Conservation (phyloP, 1,140 invertebrate genomes). For the Ylistrum balloti region DNA sequence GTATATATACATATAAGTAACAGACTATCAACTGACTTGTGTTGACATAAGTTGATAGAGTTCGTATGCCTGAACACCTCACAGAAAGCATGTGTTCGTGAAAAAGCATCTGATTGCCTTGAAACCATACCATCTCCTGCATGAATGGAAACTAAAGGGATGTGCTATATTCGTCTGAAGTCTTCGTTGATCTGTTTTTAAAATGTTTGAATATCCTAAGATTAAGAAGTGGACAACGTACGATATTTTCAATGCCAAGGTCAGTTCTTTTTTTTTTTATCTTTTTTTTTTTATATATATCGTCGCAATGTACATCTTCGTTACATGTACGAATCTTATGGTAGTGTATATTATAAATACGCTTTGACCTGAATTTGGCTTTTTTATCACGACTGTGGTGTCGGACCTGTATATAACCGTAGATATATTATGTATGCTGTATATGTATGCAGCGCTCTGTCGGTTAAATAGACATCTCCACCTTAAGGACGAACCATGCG, state of each 20-base stretch:
- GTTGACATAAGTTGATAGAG: neutral
- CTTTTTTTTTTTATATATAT: neutral
- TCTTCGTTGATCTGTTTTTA: neutral
- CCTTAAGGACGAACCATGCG: neutral
- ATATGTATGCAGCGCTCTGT: neutral
- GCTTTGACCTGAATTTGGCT: neutral
- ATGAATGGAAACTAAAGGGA: neutral
- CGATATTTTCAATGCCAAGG: neutral
- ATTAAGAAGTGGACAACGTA: slow-evolving; percentile 7
- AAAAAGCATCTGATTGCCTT: neutral
- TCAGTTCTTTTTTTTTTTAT: neutral
- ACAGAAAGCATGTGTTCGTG: neutral
- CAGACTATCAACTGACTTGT: neutral
- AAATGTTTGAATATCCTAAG: neutral
- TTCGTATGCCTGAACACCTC: neutral
- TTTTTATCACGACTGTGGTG: neutral
- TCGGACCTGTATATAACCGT: neutral
- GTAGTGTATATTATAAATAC: neutral
- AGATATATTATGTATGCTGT: neutral
- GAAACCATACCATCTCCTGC: neutral
- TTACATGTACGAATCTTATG: neutral
- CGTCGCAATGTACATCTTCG: neutral
- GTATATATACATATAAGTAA: neutral
- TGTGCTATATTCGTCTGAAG: neutral
- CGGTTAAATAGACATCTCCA: neutral